Base-by-base conservation (phyloP, 2,888 invertebrate species). In the Danaus chrysippus region DNA sequence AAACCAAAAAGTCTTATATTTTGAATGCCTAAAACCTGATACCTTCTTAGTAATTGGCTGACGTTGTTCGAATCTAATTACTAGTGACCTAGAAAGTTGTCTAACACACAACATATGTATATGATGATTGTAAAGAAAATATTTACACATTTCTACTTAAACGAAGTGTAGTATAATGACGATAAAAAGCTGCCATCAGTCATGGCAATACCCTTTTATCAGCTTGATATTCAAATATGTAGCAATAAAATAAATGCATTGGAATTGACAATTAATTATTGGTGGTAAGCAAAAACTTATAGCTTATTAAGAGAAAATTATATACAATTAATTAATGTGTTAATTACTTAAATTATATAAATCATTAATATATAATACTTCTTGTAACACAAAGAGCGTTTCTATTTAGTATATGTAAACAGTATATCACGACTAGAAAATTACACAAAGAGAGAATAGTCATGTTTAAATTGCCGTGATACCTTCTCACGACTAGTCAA, bases 191-290 rank as follows among this genome's bases (percentile, higher is more conserved):
- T 56, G 53, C 12, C 23, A 57, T 44, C 57, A 41, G 19, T 34
- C 34, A 59, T 46, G 62, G 46, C 65, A 62, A 65, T 56, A 64
- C 49, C 57, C 64, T 53, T 62, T 66, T 66, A 66, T 66, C 66
- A 13, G 52, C 42, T 41, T 41, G 0, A 49, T 49, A 17, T 17
- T 17, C 0, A 17, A 46, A 12, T 46, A 46, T 5, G 54, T 52
- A 61, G 58, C 56, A 61, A 44, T 42, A 13, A 46, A 46, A 5
- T 46, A 13, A 46, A 46, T 46, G 13, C n/a, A n/a, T 15, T 34
- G 23, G 2, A 15, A 46, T 46, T 46, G 46, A n/a, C 46, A 46
- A 46, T 15, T 44, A 44, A 44, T 1, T 44, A 15, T n/a, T 46
- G 15, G n/a, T 46, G 10, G 13, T 8, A 34, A 5, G 8, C 23